These are phyloP conservation scores for Isurus oxyrinchus DNA, from an alignment of 2,113 vertebrate genomes.

Conservation along the genomic window DNA sequence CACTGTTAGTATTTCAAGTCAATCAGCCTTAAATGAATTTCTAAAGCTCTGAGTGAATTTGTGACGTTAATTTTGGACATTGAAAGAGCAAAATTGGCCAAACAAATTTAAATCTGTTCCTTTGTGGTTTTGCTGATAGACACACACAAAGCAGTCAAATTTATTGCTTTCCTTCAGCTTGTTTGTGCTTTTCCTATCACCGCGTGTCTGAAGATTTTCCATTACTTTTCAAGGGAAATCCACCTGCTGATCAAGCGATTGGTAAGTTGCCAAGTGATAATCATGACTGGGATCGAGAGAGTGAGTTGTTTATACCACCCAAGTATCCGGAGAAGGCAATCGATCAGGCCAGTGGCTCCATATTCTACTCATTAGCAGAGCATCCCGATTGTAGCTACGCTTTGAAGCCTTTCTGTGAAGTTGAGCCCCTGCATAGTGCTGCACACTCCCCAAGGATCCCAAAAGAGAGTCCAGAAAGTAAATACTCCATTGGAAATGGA, in stretches of 20 bases:
- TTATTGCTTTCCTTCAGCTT: not conserved
- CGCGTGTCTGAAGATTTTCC: not conserved
- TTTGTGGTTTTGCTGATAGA: not conserved
- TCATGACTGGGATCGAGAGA: not conserved
- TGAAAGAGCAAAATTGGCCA: not conserved
- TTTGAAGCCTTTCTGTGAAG: not conserved
- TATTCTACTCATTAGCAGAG: not conserved
- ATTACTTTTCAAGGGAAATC: not conserved
- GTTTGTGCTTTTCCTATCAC: not conserved
- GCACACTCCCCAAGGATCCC: not conserved
- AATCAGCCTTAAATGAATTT: not conserved
- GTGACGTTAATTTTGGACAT: not conserved
- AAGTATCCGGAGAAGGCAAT: not conserved
- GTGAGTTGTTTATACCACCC: not conserved
- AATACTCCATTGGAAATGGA: not conserved
- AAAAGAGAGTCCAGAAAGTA: not conserved
- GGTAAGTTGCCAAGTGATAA: not conserved
- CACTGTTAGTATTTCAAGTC: not conserved
- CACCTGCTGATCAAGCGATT: not conserved
- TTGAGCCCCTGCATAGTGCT: no score
- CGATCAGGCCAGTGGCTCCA: not conserved
- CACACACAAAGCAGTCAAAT: not conserved
- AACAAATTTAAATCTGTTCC: not conserved
- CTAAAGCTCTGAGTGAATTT: not conserved
- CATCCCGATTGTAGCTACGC: not conserved